Evolutionary conservation across 1,140 invertebrate genomes (phyloP).

Genomic region (Bombus waltoni): DNA sequence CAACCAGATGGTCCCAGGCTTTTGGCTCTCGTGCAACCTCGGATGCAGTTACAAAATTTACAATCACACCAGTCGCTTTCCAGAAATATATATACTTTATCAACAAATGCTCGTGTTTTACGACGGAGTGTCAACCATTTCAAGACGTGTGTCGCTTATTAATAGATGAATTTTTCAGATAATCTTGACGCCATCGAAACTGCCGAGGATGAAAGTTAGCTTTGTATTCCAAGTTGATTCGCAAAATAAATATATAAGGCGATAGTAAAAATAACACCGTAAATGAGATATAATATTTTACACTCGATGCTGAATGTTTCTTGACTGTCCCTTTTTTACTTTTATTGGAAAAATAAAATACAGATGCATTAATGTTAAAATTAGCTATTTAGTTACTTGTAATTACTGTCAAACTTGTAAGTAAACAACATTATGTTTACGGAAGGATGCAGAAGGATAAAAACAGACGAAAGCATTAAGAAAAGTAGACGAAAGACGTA

Average conservation of each 20-base stretch:
- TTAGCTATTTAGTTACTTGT: too few relatives aligned
- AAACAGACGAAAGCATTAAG: background rate
- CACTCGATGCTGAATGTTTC: too few relatives aligned
- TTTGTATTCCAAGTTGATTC: background rate
- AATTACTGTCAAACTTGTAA: too few relatives aligned
- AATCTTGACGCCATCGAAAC: background rate
- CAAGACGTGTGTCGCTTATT: background rate
- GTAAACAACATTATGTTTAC: too few relatives aligned
- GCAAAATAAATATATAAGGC: background rate
- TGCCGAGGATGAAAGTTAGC: background rate
- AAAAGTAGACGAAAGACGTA: background rate
- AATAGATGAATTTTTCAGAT: background rate
- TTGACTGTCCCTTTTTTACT: too few relatives aligned
- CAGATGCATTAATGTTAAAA: too few relatives aligned
- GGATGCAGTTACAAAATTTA: conserved; percentile 16
- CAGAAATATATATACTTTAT: background rate
- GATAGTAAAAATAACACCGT: background rate
- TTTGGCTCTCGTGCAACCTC: background rate
- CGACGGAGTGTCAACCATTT: background rate
- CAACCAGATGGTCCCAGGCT: background rate
- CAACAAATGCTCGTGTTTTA: background rate
- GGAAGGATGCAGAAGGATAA: too few relatives aligned
- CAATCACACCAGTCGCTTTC: background rate
- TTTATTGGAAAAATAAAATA: too few relatives aligned
- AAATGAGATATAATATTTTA: background rate